phyloP scores from a whole-genome alignment of 2,113 vertebrate genomes.

The Chaetodon auriga region DNA sequence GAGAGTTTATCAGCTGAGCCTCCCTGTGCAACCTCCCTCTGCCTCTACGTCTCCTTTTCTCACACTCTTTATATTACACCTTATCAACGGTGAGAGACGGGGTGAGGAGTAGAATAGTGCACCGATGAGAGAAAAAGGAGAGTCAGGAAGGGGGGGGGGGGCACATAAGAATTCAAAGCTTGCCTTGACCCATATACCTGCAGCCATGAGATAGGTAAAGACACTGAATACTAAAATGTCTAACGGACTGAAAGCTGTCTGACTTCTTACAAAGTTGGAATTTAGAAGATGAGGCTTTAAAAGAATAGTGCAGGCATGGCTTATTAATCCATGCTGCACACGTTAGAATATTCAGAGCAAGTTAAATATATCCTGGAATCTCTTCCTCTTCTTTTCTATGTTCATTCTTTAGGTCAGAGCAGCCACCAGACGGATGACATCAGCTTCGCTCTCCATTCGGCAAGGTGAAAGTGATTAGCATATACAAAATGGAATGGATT shows the following conservation, averaged over 20 bases:
- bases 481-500: constrained; percentile 19
- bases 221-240: constrained; percentile 38
- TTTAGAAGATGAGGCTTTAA: background rate
- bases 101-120: background rate
- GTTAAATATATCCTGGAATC: background rate
- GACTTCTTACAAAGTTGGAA: background rate
- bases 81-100: background rate
- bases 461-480: constrained; percentile 37
- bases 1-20: constrained; percentile 26
- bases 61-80: constrained; percentile 11
- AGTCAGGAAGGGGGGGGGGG: background rate
- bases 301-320: background rate
- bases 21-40: constrained; percentile 11
- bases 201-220: constrained; percentile 53
- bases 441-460: background rate
- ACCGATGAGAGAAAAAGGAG: background rate
- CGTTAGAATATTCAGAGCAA: background rate
- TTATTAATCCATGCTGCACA: background rate
- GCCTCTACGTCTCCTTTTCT: background rate
- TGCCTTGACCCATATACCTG: constrained; percentile 71
- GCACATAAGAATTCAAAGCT: constrained; percentile 51
- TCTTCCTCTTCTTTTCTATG: background rate
- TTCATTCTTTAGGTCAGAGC: background rate
- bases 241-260: background rate
- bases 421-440: background rate